Evolutionary conservation across 2,888 invertebrate genomes (phyloP).

Genomic region (Sphaerophoria taeniata): DNA sequence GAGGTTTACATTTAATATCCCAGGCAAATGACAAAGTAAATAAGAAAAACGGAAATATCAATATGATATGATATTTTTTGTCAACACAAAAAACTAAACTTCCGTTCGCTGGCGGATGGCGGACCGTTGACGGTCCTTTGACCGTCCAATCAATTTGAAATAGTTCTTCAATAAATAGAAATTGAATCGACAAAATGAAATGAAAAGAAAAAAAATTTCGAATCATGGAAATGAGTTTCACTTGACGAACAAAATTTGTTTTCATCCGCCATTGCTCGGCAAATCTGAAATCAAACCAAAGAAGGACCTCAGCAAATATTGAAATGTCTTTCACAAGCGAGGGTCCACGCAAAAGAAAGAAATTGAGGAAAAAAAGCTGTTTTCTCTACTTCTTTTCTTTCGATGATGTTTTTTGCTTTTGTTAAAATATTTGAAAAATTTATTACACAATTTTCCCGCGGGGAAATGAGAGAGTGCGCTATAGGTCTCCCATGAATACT

Average conservation of each 20-base stretch:
- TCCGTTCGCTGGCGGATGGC: not conserved
- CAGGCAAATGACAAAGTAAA: conserved; percentile 57
- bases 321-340: conserved; percentile 29
- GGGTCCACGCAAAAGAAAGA: conserved; percentile 24
- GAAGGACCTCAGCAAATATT: conserved; percentile 28
- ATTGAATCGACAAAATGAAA: conserved; percentile 13
- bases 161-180: conserved; percentile 54
- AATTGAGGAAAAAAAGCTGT: not conserved
- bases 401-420: not conserved
- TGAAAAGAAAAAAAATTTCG: not conserved
- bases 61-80: conserved; percentile 27
- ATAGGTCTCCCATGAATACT: conserved; percentile 41
- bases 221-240: conserved; percentile 41
- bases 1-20: not conserved
- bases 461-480: conserved; percentile 23
- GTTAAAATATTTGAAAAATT: conserved; percentile 52
- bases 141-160: conserved; percentile 42
- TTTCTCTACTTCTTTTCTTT: conserved; percentile 1
- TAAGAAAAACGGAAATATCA: conserved; percentile 38
- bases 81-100: not conserved
- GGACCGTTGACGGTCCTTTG: conserved; percentile 14
- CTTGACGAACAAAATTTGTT: conserved; percentile 31
- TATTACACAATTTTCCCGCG: conserved; percentile 38
- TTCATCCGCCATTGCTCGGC: conserved; percentile 17
- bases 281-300: conserved; percentile 7